phyloP scores from a whole-genome alignment of 2,888 invertebrate species.

The Dyspetes luteomarginatus region DNA sequence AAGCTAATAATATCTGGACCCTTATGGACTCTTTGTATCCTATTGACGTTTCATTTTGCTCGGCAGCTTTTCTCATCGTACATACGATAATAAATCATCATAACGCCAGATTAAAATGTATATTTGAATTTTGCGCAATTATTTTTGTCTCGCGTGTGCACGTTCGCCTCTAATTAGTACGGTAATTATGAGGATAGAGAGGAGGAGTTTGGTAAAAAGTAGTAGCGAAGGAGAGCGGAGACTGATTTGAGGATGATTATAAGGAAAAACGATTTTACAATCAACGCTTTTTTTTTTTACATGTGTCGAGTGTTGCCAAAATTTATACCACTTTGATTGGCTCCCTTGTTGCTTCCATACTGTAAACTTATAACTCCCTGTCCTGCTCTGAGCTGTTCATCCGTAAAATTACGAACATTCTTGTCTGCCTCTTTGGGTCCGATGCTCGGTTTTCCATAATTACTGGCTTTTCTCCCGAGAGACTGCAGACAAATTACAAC shows the following conservation, averaged over 20 bases:
- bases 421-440: conserved; percentile 98
- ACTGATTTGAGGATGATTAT: conserved; percentile 40
- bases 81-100: conserved; percentile 30
- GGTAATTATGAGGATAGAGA: conserved; percentile 51
- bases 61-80: background rate
- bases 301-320: conserved; percentile 99
- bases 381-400: conserved; percentile 96
- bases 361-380: conserved; percentile 97
- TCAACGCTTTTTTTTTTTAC: conserved; percentile 85
- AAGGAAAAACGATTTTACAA: conserved; percentile 1
- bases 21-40: conserved; percentile 14
- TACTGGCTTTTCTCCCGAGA: conserved; percentile 95
- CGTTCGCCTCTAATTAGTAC: conserved; percentile 52
- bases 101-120: conserved; percentile 23
- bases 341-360: conserved; percentile 99
- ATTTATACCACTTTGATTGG: conserved; percentile 97
- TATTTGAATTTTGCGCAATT: conserved; percentile 43
- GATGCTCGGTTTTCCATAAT: conserved; percentile 93
- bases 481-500: conserved; percentile 98
- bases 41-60: conserved; percentile 7
- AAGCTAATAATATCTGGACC: conserved; percentile 32
- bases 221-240: conserved; percentile 10
- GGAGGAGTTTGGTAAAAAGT: conserved; percentile 42
- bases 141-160: conserved; percentile 5
- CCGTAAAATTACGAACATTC: conserved; percentile 96